These are phyloP conservation scores for Megalurothrips usitatus DNA, from an alignment of 2,888 invertebrate genomes.

Conservation along the genomic window DNA sequence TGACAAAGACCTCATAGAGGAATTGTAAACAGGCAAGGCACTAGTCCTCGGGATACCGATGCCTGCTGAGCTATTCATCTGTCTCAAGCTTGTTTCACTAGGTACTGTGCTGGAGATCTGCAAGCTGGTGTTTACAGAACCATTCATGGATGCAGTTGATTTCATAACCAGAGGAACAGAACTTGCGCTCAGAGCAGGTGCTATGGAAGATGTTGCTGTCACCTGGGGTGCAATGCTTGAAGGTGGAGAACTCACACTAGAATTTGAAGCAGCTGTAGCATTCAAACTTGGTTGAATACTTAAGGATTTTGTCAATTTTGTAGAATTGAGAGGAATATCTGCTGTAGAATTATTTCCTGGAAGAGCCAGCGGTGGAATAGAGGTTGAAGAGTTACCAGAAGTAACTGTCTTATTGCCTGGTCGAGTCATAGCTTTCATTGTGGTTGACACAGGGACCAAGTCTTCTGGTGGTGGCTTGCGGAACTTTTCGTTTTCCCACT, in stretches of 20 bases:
- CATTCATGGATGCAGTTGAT: not conserved
- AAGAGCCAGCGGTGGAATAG: not conserved
- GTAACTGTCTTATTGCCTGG: slow-evolving; percentile 27
- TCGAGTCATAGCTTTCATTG: slow-evolving; percentile 31
- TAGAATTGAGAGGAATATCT: not conserved
- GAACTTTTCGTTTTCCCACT: slow-evolving; percentile 36
- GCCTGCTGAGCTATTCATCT: too few relatives aligned
- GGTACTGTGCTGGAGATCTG: too few relatives aligned
- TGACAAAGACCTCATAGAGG: too few relatives aligned
- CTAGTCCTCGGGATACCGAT: too few relatives aligned
- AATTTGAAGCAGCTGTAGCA: not conserved
- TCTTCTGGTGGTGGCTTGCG: slow-evolving; percentile 36
- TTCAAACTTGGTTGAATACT: not conserved
- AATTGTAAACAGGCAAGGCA: too few relatives aligned
- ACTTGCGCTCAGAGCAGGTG: not conserved
- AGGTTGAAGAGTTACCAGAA: not conserved
- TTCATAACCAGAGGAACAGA: not conserved
- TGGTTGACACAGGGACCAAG: slow-evolving; percentile 32
- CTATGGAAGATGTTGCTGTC: not conserved
- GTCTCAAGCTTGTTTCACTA: too few relatives aligned
- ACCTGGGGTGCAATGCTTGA: not conserved
- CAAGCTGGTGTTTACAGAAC: too few relatives aligned
- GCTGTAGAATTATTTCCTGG: not conserved
- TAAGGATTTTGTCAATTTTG: not conserved
- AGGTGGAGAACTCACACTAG: not conserved